A percentile compares a stretch with the other conserved stretches of the same genome.
Conservation (phyloP, 2,797 vertebrate genomes). For the Phylloscopus collybita region DNA sequence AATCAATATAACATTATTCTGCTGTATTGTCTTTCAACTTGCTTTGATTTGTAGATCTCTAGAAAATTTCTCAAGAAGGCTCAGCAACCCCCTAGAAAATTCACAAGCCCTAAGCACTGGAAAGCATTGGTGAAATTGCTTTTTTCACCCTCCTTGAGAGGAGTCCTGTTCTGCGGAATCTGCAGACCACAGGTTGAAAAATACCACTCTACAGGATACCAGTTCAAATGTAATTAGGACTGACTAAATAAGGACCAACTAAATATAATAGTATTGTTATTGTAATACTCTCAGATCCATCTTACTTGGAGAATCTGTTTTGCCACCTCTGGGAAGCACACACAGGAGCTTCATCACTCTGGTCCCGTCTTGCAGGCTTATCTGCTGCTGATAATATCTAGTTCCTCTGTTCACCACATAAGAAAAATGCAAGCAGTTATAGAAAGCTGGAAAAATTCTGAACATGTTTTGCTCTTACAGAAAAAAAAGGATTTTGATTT, state of each 20-base stretch:
- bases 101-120: neutral
- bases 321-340: neutral
- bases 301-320: neutral
- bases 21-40: constrained; percentile 23
- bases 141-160: neutral
- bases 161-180: neutral
- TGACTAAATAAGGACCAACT: neutral
- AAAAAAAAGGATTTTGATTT: neutral
- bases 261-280: neutral
- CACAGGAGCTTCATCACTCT: neutral
- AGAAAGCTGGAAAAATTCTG: neutral
- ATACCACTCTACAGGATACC: neutral
- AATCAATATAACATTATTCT: constrained; percentile 61
- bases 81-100: neutral
- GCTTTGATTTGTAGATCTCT: constrained; percentile 48
- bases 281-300: neutral
- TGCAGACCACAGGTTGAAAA: neutral
- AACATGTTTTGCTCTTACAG: neutral
- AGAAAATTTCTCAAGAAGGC: neutral
- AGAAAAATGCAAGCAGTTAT: neutral
- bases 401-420: neutral
- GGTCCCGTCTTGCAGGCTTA: neutral
- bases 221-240: neutral
- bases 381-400: neutral
- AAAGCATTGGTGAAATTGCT: neutral